A percentile compares a stretch with the other conserved stretches of the same genome.
phyloP scores from a whole-genome alignment of 2,888 invertebrate species.

The Cancer borealis region DNA sequence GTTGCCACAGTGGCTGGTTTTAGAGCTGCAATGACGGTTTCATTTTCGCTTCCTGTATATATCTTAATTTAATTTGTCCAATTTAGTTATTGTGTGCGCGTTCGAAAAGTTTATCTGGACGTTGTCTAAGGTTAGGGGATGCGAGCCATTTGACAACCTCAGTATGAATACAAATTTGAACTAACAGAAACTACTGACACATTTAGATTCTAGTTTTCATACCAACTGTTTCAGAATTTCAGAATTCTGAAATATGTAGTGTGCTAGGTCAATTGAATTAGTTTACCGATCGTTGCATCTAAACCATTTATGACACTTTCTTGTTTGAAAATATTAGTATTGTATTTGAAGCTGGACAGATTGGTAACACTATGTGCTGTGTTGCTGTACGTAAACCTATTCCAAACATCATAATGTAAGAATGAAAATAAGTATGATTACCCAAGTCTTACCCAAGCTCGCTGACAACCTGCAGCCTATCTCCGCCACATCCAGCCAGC shows the following conservation, averaged over 20 bases:
- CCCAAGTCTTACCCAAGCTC: neutral
- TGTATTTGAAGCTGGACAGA: no score
- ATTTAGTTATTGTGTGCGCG: neutral
- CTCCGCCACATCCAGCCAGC: neutral
- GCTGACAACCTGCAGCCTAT: neutral
- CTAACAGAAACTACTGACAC: no score
- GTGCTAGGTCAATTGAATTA: no score
- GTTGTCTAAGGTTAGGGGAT: neutral
- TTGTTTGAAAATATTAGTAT: neutral
- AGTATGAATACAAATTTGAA: neutral
- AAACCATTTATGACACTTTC: neutral
- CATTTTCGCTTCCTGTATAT: neutral
- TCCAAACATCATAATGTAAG: neutral
- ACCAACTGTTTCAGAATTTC: neutral
- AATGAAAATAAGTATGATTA: neutral
- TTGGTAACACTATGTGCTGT: neutral
- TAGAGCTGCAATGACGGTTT: neutral
- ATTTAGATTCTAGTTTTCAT: neutral
- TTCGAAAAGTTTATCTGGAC: neutral
- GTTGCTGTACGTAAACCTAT: neutral
- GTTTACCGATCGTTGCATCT: neutral
- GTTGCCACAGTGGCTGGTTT: conserved; percentile 33
- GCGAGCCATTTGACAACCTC: neutral
- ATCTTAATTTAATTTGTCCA: no score
- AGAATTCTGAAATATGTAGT: neutral